Evolutionary conservation across 2,888 invertebrate species (phyloP).

Genomic region (Zygothrica quintamaculata): DNA sequence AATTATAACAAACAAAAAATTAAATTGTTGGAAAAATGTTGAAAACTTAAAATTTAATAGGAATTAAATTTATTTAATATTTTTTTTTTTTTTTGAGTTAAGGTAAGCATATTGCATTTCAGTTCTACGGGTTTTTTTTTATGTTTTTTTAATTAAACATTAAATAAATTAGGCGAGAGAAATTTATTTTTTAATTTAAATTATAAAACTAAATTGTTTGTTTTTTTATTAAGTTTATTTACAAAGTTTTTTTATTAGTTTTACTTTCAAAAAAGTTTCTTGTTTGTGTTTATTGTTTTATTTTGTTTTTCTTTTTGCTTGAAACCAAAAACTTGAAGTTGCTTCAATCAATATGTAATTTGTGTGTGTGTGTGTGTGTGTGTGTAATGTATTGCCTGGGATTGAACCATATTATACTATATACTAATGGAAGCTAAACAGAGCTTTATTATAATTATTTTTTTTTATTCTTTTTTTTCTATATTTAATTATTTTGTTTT

Average conservation of each 20-base stretch:
- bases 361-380: conserved; percentile 10
- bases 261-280: conserved; percentile 47
- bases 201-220: conserved; percentile 28
- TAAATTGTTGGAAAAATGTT: conserved; percentile 21
- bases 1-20: conserved; percentile 27
- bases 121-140: conserved; percentile 72
- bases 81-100: conserved; percentile 72
- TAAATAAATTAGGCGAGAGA: conserved; percentile 67
- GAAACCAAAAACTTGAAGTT: conserved; percentile 59
- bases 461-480: conserved; percentile 5
- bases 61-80: conserved; percentile 74
- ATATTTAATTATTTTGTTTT: neutral
- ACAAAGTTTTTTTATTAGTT: conserved; percentile 26
- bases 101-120: conserved; percentile 80
- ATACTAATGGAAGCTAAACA: conserved; percentile 63
- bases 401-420: conserved; percentile 27
- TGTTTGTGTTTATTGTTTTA: conserved; percentile 31
- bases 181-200: conserved; percentile 1
- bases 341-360: conserved; percentile 52
- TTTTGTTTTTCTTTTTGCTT: conserved; percentile 10
- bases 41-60: conserved; percentile 74
- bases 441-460: conserved; percentile 22
- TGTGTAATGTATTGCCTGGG: conserved; percentile 19
- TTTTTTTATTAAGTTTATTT: conserved; percentile 41
- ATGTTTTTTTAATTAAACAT: conserved; percentile 47